Base-by-base conservation (phyloP, 2,797 vertebrate genomes). In the Clarias platycephalus region DNA sequence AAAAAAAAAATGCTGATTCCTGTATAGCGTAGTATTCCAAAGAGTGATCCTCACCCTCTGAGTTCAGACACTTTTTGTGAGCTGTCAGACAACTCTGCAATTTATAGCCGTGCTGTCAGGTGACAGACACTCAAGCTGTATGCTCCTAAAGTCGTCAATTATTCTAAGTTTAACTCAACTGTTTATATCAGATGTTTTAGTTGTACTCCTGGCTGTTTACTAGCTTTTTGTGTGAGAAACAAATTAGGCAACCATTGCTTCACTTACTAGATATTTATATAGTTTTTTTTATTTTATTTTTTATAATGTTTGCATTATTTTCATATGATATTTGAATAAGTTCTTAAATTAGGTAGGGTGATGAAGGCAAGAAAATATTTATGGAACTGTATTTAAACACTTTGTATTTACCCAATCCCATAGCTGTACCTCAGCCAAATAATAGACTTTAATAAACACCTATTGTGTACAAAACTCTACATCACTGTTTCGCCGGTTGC, bases 81-180 rank as follows among this genome's bases (percentile, higher is more conserved):
- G 53, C 31, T 53, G 67, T 18, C 70, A 85, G 82, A 58, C 86
- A 71, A 82, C 85, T 83, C 68, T 80, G 85, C 70, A 90, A 92
- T 94, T 93, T 95, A 95, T 95, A 94, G 86, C 57, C 90, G 86
- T 91, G 76, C 89, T 87, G 31, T 90, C 87, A 89, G 81, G 72
- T 78, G 82, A 53, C 44, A 82, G 12, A 6, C n/a, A 28, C 71
- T 55, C 44, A 18, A 53, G 26, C 22, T 13, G 40, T n/a, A 40
- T 58, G 26, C 80, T 85, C 53, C 64, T 62, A 74, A 72, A 77
- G 67, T 89, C 86, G 90, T 81, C 28, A 86, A 85, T 89, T 37
- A 83, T 90, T 92, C 92, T 89, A 91, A 90, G 87, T 89, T 90
- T 92, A 90, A 85, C 86, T 88, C 89, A 66, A 91, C 57, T 87